Percentiles rank a stretch among this genome's conserved stretches.
These are phyloP conservation scores for Ceyx margarethae DNA, from an alignment of 2,113 vertebrate genomes.

Conservation along the genomic window DNA sequence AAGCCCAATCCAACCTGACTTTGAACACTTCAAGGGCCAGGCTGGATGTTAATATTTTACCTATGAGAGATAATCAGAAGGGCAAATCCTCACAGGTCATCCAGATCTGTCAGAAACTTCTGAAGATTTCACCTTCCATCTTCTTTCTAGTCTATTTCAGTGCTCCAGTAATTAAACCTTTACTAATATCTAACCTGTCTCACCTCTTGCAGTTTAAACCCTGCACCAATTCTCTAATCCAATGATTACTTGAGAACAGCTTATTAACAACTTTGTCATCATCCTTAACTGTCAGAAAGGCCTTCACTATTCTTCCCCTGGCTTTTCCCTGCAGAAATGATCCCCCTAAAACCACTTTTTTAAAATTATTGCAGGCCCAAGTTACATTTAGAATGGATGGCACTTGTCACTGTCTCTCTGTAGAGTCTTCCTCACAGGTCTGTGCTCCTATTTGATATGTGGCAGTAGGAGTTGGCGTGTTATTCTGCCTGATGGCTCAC, in stretches of 20 bases:
- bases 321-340: not conserved
- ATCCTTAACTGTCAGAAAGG: not conserved
- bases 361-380: not conserved
- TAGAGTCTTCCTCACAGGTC: not conserved
- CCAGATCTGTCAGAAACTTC: not conserved
- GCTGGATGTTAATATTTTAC: not conserved
- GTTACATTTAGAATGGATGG: not conserved
- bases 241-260: not conserved
- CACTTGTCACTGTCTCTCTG: not conserved
- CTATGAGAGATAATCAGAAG: not conserved
- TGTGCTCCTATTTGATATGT: rapidly evolving
- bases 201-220: not conserved
- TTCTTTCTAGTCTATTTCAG: not conserved
- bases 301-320: not conserved
- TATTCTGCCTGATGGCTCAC: not conserved
- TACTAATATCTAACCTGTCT: not conserved
- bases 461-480: not conserved
- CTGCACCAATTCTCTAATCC: not conserved
- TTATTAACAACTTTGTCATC: not conserved
- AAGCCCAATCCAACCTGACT: not conserved
- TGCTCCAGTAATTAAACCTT: not conserved
- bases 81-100: not conserved
- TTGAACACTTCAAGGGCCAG: not conserved
- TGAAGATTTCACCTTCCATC: not conserved
- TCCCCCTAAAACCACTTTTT: not conserved